Conservation (phyloP, 2,888 invertebrate genomes). For the Trissoscelio sp. region DNA sequence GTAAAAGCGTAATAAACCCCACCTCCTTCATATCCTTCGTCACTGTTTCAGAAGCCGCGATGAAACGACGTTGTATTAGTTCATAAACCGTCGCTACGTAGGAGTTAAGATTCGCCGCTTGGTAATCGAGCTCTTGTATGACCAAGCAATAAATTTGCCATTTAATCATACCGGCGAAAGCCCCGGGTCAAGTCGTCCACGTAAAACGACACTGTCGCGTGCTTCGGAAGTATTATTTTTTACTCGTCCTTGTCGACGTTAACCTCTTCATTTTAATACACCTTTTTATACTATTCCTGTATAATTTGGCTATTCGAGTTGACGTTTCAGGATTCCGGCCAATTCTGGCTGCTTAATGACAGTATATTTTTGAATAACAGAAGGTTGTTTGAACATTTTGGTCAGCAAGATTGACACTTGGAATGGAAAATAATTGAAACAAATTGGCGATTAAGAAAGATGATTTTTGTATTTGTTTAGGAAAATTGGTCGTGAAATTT, state of each 20-base stretch:
- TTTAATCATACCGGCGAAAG: constrained; percentile 55
- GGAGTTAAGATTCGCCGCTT: constrained; percentile 37
- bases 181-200: constrained; percentile 13
- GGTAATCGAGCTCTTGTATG: constrained; percentile 54
- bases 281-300: constrained; percentile 2
- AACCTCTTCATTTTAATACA: constrained; percentile 53
- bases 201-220: constrained; percentile 46
- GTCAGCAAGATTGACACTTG: background rate
- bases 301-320: constrained; percentile 19
- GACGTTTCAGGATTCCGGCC: constrained; percentile 5
- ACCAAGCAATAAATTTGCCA: constrained; percentile 56
- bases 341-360: constrained; percentile 12
- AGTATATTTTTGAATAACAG: constrained; percentile 6
- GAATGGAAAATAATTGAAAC: background rate
- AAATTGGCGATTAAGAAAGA: background rate
- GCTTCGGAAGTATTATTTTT: constrained; percentile 42
- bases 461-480: too few relatives aligned
- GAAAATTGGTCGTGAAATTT: background rate
- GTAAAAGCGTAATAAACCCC: constrained; percentile 48
- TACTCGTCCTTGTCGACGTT: constrained; percentile 39
- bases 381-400: constrained; percentile 1
- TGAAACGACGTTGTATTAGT: constrained; percentile 42
- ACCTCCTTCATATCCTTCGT: background rate
- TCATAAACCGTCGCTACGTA: constrained; percentile 38
- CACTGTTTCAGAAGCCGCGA: constrained; percentile 34